Base-by-base conservation (phyloP, 2,888 invertebrate species). In the Cepaea hortensis region DNA sequence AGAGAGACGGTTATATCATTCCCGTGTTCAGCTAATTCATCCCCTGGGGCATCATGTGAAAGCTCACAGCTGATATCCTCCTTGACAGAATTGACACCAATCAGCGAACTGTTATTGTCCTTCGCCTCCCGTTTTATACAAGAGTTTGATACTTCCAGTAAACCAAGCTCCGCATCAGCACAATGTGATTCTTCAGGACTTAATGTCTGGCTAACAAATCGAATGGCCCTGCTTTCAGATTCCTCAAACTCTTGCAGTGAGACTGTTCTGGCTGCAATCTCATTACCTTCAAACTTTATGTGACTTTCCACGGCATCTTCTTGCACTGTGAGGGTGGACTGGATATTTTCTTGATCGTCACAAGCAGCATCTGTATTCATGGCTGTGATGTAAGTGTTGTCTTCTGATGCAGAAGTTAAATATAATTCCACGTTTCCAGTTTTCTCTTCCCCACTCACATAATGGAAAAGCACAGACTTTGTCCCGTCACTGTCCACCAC, bases 211-310 rank as follows among this genome's bases (percentile, higher is more conserved):
- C 50, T 48, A 50, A 48, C 75, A 46, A 75, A 48, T 4, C 20
- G 6, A 1, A 75, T 3, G 50, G 48, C 7, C 48, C 48, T 46
- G 48, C n/a, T 61, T 55, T 61, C n/a, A 9, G 55, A 55, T 23
- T 77, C 77, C n/a, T n/a, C 61, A 77, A 77, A 7, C 1, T 77
- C 77, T n/a, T 77, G 77, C 50, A 77, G n/a, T 77, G 61, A 61
- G 11, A 61, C 23, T 61, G 77, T 55, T 18, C 48, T 9, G 48
- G 76, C 48, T 76, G 18, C 20, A 48, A 76, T 11, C 13, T 68
- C 68, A 68, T 68, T 4, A 68, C 0, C 11, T 15, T 68, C 68
- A 62, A 18, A 0, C 72, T 72, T 5, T 3, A 23, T 23, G n/a
- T 23, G 50, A n/a, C 11, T 23, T 72, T 72, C 23, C 0, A 11